Conservation (phyloP, 2,888 invertebrate species). For the Heliconius sara region DNA sequence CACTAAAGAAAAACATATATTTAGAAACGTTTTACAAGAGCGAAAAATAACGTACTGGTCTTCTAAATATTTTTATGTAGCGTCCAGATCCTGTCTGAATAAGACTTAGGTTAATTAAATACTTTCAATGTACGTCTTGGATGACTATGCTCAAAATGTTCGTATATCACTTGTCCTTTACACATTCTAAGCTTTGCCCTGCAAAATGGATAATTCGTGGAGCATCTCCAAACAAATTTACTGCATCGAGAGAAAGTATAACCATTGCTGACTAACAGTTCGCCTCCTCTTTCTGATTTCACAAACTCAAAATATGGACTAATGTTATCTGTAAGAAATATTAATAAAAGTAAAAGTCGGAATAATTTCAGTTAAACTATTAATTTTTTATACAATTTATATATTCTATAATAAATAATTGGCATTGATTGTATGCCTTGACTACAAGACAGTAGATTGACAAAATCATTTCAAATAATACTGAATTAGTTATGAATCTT, state of each 20-base stretch:
- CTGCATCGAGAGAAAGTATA: constrained; percentile 16
- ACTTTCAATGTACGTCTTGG: constrained; percentile 1
- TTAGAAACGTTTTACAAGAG: too few species aligned
- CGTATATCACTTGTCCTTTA: constrained; percentile 11
- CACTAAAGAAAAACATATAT: neutral
- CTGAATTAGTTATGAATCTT: constrained; percentile 40
- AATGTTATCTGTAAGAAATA: constrained; percentile 24
- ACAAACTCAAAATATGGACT: constrained; percentile 14
- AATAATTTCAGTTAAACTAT: neutral
- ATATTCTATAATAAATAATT: neutral
- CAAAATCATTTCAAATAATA: neutral
- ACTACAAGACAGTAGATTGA: neutral
- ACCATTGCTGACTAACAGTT: constrained; percentile 16
- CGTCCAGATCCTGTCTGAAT: too few species aligned
- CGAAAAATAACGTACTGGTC: too few species aligned
- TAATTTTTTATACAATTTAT: neutral
- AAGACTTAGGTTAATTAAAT: too few species aligned
- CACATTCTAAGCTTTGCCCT: constrained; percentile 10
- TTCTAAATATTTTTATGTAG: too few species aligned
- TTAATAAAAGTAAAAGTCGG: neutral
- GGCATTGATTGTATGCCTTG: neutral
- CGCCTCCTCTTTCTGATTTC: constrained; percentile 13
- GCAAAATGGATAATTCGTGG: constrained; percentile 16
- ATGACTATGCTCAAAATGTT: neutral
- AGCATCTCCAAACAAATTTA: constrained; percentile 25